Evolutionary conservation across 1,140 invertebrate species (phyloP).

Genomic region (Grapholita molesta): DNA sequence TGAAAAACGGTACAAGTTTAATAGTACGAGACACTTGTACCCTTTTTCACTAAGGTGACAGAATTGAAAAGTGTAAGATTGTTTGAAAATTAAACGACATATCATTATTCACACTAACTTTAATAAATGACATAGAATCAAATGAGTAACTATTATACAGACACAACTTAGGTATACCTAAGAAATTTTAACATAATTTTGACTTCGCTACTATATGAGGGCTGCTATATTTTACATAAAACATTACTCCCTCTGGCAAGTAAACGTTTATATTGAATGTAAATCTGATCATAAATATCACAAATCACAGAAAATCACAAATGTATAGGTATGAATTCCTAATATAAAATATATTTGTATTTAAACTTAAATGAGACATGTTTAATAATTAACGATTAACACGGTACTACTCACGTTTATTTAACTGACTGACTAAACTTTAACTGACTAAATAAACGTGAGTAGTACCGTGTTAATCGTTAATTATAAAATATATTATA

Average conservation of each 20-base stretch:
- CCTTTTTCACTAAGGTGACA: no score
- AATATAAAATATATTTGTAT: not conserved
- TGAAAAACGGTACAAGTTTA: no score
- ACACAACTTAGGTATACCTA: not conserved
- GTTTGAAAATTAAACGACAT: not conserved
- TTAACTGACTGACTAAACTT: no score
- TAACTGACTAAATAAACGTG: no score
- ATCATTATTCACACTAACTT: not conserved
- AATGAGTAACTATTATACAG: not conserved
- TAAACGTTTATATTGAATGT: no score
- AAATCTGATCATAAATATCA: not conserved
- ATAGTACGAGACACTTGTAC: no score
- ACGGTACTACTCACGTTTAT: no score
- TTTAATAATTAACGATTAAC: no score
- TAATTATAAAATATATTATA: no score
- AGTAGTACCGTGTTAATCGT: no score
- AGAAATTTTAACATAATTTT: not conserved
- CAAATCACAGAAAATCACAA: not conserved
- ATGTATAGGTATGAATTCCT: not conserved
- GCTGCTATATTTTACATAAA: not conserved
- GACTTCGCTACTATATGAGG: not conserved
- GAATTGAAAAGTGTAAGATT: no score
- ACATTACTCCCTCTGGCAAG: not conserved
- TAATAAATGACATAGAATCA: not conserved
- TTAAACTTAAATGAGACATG: not conserved